phyloP scores from a whole-genome alignment of 2,797 vertebrate species.

The Lithobates pipiens region DNA sequence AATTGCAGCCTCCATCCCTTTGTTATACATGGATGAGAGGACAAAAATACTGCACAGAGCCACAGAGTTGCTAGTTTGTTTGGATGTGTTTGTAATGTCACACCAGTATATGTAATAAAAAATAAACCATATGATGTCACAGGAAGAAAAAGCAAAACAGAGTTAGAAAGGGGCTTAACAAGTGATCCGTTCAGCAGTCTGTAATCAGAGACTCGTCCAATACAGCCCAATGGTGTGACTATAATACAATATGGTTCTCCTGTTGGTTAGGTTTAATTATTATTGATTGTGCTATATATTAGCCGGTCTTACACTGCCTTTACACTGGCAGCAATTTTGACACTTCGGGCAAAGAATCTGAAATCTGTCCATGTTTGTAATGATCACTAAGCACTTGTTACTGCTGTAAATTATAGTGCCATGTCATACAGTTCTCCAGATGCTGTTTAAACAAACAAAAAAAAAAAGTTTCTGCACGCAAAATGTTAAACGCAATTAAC shows the following conservation, averaged over 20 bases:
- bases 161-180: background rate
- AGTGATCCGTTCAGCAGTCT: constrained; percentile 9
- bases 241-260: background rate
- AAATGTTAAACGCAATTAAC: too few species aligned
- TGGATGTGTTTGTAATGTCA: constrained; percentile 38
- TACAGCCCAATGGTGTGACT: background rate
- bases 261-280: background rate
- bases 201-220: background rate
- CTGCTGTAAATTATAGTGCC: background rate
- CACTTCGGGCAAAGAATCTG: background rate
- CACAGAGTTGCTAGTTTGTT: constrained; percentile 36
- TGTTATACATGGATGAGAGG: constrained; percentile 50
- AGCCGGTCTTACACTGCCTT: background rate
- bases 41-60: constrained; percentile 41
- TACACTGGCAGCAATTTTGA: background rate
- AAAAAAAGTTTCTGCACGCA: too few species aligned
- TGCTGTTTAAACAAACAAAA: too few species aligned
- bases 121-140: constrained; percentile 37
- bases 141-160: constrained; percentile 31
- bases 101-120: constrained; percentile 12
- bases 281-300: background rate
- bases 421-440: too few species aligned
- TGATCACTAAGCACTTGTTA: background rate
- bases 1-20: constrained; percentile 54
- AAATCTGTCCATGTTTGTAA: background rate